Base-by-base conservation (phyloP, 2,888 invertebrate species). In the Fabriciana adippe region DNA sequence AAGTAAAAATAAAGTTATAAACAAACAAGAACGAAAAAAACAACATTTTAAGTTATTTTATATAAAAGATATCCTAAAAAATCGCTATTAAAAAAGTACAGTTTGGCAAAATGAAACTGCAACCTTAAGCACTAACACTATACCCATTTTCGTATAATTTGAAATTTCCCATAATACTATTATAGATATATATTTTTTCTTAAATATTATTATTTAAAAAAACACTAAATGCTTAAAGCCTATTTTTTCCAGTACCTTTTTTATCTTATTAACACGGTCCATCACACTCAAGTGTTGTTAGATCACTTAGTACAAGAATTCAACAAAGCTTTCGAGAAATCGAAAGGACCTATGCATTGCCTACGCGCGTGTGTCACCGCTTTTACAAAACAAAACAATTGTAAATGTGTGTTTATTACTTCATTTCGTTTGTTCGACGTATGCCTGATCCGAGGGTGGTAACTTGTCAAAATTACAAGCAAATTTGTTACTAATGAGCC, bases 381-480 rank as follows among this genome's bases (percentile, higher is more conserved):
- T 48, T 48, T 60, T 55, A 66, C 48, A 61, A 66, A 61, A 66
- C 66, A 66, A 61, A 66, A 66, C 66, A 66, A 66, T 66, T 66
- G 66, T 51, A 55, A 61, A 60, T 48, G 31, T 55, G 66, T 61
- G 55, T 66, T 66, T 66, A 66, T 66, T 66, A 47, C 66, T 55
- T 66, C 60, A 55, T 35, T 50, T 41, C 54, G 55, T 48, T 16
- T 11, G 26, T 50, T 55, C 55, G 66, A 66, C 66, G 26, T 50
- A 53, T 48, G 35, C 21, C 35, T 61, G n/a, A 48, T 47, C 53
- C 48, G 54, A 63, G 54, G 62, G 62, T 63, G 54, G 45, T 16
- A 47, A 63, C 48, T 54, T 54, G 54, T 63, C 62, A 54, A 63
- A 54, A 63, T 26, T 45, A 63, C 62, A 63, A 45, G 62, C 21